phyloP scores from a whole-genome alignment of 2,888 invertebrate species.

The Macaria liturata region DNA sequence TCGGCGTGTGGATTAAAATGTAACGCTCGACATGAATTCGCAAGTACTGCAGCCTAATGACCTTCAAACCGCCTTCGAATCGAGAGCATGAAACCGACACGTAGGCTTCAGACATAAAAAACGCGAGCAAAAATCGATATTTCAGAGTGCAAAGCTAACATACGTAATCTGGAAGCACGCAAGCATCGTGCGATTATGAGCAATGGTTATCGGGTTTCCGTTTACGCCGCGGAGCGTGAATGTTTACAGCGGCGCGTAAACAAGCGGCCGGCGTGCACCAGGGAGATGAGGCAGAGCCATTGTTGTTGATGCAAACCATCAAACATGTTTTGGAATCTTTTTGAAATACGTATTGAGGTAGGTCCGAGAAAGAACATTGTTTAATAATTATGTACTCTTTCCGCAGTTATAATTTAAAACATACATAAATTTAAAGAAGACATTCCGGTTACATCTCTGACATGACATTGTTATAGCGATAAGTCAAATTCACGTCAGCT shows the following conservation, averaged over 20 bases:
- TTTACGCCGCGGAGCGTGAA: conserved; percentile 38
- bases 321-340: conserved; percentile 8
- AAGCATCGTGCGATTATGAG: conserved; percentile 39
- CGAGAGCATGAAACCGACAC: conserved; percentile 1
- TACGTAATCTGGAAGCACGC: conserved; percentile 31
- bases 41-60: neutral
- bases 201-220: conserved; percentile 38
- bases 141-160: conserved; percentile 30
- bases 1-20: conserved; percentile 2
- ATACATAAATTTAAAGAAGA: too few species aligned
- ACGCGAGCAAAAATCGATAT: conserved; percentile 29
- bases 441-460: too few species aligned
- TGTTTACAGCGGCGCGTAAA: conserved; percentile 36
- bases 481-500: too few species aligned
- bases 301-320: conserved; percentile 23
- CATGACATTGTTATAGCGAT: too few species aligned
- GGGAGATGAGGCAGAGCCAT: conserved; percentile 33
- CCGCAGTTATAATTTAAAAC: too few species aligned
- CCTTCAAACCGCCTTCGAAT: neutral
- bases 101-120: conserved; percentile 10
- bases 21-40: neutral
- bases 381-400: neutral
- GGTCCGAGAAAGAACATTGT: neutral
- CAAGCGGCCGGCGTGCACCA: conserved; percentile 32
- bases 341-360: conserved; percentile 8